Evolutionary conservation across 2,888 invertebrate genomes (phyloP).

Genomic region (Ethmia dodecea): DNA sequence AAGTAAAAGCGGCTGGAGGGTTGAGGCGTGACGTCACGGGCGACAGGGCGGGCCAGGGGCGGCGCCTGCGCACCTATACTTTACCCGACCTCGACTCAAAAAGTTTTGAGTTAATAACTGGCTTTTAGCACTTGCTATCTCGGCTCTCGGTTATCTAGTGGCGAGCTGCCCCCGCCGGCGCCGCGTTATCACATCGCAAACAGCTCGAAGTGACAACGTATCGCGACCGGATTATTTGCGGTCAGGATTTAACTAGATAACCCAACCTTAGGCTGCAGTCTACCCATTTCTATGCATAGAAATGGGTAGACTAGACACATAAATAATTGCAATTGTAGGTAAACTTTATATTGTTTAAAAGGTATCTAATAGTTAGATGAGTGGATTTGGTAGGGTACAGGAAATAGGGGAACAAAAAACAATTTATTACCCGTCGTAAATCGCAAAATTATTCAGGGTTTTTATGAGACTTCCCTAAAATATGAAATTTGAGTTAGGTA

Average conservation of each 20-base stretch:
- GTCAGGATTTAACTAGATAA: conserved; percentile 62
- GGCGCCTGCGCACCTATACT: conserved; percentile 52
- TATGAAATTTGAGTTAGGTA: too few species aligned
- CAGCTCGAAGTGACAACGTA: conserved; percentile 65
- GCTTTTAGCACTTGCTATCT: conserved; percentile 66
- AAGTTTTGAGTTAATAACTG: conserved; percentile 55
- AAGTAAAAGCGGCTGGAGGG: conserved; percentile 51
- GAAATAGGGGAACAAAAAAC: too few species aligned
- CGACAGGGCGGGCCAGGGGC: conserved; percentile 70
- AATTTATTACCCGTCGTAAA: too few species aligned
- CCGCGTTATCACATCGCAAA: conserved; percentile 70
- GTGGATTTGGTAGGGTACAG: too few species aligned
- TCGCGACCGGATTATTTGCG: conserved; percentile 57
- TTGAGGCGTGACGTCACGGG: conserved; percentile 67
- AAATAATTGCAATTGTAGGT: too few species aligned
- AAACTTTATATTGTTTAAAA: too few species aligned
- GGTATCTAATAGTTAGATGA: too few species aligned
- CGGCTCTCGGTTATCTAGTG: conserved; percentile 49
- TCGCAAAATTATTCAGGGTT: too few species aligned
- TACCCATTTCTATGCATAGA: too few species aligned
- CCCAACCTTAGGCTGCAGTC: conserved; percentile 21
- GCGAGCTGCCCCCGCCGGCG: conserved; percentile 61
- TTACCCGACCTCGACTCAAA: conserved; percentile 44
- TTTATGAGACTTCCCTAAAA: too few species aligned
- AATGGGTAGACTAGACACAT: too few species aligned